These are phyloP conservation scores for Icerya purchasi DNA, from an alignment of 2,888 invertebrate species.

Conservation along the genomic window DNA sequence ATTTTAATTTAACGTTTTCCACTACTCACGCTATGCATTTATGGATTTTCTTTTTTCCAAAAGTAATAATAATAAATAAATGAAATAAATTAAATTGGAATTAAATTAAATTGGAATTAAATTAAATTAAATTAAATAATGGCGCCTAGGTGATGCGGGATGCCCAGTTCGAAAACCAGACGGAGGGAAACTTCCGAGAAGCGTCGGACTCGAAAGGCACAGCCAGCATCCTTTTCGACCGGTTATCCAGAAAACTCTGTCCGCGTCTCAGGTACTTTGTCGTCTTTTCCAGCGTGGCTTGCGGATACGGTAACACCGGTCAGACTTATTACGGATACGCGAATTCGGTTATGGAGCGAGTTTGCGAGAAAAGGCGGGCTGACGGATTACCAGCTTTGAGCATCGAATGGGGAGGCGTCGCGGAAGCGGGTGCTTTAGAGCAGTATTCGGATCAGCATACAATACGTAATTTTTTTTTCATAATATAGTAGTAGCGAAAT, in stretches of 20 bases:
- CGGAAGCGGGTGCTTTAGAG: constrained; percentile 11
- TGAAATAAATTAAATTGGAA: too few species aligned
- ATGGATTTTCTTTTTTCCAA: too few species aligned
- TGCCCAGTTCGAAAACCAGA: constrained; percentile 53
- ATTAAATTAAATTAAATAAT: too few species aligned
- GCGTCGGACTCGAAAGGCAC: constrained; percentile 55
- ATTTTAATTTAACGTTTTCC: too few species aligned
- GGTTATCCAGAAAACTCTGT: constrained; percentile 35
- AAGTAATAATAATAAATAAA: too few species aligned
- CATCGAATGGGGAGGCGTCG: constrained; percentile 11
- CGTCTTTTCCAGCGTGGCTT: constrained; percentile 73
- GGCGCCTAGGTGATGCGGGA: constrained; percentile 43
- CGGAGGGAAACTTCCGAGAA: constrained; percentile 38
- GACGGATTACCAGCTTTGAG: constrained; percentile 19
- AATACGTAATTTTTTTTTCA: too few species aligned
- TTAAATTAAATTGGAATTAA: too few species aligned
- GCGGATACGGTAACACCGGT: constrained; percentile 78
- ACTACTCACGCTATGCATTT: too few species aligned
- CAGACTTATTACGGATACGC: constrained; percentile 79
- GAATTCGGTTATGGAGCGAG: constrained; percentile 38
- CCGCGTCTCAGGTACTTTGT: constrained; percentile 46
- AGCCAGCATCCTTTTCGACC: constrained; percentile 56
- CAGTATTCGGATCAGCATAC: too few species aligned
- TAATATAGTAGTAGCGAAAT: too few species aligned
- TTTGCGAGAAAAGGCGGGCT: constrained; percentile 38